These are phyloP conservation scores for Lordiphosa andalusiaca DNA, from an alignment of 2,888 invertebrate genomes.

Conservation along the genomic window DNA sequence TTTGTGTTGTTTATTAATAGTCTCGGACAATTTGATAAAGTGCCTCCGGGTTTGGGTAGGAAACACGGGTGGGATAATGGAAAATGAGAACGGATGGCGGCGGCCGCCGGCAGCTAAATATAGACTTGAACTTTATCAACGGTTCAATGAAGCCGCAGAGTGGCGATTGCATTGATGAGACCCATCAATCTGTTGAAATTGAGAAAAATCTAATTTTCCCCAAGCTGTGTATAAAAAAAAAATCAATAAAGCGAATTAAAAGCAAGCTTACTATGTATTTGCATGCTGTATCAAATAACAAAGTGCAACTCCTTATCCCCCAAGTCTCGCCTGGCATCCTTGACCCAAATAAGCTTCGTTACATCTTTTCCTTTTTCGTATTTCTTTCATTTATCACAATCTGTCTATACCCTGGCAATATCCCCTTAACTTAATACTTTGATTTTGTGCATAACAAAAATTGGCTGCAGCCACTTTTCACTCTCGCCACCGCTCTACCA, in stretches of 20 bases:
- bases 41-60: not conserved
- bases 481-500: slow-evolving; percentile 4
- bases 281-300: too few species aligned
- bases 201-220: too few species aligned
- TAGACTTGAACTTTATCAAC: slow-evolving; percentile 28
- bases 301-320: not conserved
- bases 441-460: slow-evolving; percentile 10
- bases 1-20: slow-evolving; percentile 55
- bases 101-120: slow-evolving; percentile 27
- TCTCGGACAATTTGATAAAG: slow-evolving; percentile 19
- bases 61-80: slow-evolving; percentile 2
- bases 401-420: slow-evolving; percentile 5
- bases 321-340: not conserved
- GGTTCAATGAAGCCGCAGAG: slow-evolving; percentile 3
- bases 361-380: not conserved
- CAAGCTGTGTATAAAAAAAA: too few species aligned
- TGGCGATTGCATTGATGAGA: slow-evolving; percentile 1
- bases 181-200: not conserved
- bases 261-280: too few species aligned
- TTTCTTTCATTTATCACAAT: slow-evolving; percentile 7
- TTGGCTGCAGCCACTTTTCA: slow-evolving; percentile 5
- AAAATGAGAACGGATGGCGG: not conserved
- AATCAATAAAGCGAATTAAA: too few species aligned
- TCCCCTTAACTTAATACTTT: slow-evolving; percentile 4
- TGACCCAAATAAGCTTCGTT: not conserved